Conservation (phyloP, 1,140 invertebrate species). For the Contarinia nasturtii region DNA sequence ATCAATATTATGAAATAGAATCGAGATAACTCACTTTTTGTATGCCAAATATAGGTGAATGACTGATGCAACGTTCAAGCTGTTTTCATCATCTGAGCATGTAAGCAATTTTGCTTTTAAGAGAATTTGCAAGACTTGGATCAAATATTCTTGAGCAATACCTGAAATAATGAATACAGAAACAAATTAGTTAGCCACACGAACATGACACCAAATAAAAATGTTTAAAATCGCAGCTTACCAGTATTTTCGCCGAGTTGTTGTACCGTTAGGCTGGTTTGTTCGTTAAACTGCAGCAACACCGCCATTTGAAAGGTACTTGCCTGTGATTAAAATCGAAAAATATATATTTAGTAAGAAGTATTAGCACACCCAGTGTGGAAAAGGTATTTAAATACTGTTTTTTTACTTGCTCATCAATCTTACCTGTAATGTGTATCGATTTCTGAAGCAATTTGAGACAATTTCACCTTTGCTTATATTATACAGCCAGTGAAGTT, state of each 20-base stretch:
- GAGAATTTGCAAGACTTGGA: conserved; percentile 70
- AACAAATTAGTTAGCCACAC: too few relatives aligned
- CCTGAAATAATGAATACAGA: too few relatives aligned
- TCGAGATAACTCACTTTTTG: conserved; percentile 54
- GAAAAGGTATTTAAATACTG: neutral
- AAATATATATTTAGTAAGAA: too few relatives aligned
- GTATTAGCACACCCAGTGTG: too few relatives aligned
- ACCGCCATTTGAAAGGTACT: conserved; percentile 99
- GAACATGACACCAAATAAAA: neutral
- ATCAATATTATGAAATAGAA: neutral
- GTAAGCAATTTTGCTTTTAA: conserved; percentile 82
- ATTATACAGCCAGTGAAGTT: conserved; percentile 94
- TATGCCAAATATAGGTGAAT: conserved; percentile 66
- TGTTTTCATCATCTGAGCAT: conserved; percentile 52
- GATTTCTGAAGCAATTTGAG: conserved; percentile 87
- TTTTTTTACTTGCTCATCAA: neutral
- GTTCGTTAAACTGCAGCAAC: conserved; percentile 86
- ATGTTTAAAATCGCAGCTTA: too few relatives aligned
- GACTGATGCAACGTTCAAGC: conserved; percentile 50
- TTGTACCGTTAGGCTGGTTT: conserved; percentile 63
- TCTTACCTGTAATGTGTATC: conserved; percentile 27
- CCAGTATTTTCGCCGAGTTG: conserved; percentile 43
- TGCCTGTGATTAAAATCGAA: conserved; percentile 26
- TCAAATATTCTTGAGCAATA: conserved; percentile 11
- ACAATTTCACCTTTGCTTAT: conserved; percentile 95